These are phyloP conservation scores for Sebastes trivittatus DNA, from an alignment of 2,797 vertebrate genomes.

Conservation along the genomic window DNA sequence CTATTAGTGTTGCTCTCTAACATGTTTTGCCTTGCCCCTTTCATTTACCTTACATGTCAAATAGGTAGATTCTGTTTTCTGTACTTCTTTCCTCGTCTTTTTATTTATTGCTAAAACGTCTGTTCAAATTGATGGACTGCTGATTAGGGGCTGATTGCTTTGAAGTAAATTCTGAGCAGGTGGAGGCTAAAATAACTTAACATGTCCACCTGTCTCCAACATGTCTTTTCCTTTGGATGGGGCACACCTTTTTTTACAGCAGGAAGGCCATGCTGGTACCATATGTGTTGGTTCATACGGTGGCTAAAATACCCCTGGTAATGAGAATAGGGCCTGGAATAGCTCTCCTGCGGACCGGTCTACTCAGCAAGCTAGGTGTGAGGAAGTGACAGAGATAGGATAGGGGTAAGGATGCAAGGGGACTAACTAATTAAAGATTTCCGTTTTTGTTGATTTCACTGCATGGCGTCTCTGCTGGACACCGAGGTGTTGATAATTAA, in stretches of 20 bases:
- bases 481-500: slow-evolving; percentile 68
- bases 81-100: background rate
- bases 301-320: slow-evolving; percentile 48
- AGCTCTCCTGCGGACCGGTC: slow-evolving; percentile 37
- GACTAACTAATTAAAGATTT: slow-evolving; percentile 72
- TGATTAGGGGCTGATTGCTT: background rate
- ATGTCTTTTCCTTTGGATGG: background rate
- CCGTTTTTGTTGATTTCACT: slow-evolving; percentile 67
- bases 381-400: slow-evolving; percentile 60
- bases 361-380: slow-evolving; percentile 66
- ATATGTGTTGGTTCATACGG: slow-evolving; percentile 33
- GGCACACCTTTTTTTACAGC: slow-evolving; percentile 30
- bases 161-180: background rate
- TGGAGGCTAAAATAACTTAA: background rate
- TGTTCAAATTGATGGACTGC: slow-evolving; percentile 1
- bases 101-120: background rate
- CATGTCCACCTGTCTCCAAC: background rate
- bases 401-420: slow-evolving; percentile 40
- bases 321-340: slow-evolving; percentile 44
- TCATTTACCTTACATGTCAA: slow-evolving; percentile 14
- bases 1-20: slow-evolving; percentile 29
- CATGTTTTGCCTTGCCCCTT: slow-evolving; percentile 17
- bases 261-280: slow-evolving; percentile 14
- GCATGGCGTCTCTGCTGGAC: slow-evolving; percentile 61
- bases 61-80: background rate